Conservation (phyloP, 2,797 vertebrate genomes). For the Semotilus atromaculatus region DNA sequence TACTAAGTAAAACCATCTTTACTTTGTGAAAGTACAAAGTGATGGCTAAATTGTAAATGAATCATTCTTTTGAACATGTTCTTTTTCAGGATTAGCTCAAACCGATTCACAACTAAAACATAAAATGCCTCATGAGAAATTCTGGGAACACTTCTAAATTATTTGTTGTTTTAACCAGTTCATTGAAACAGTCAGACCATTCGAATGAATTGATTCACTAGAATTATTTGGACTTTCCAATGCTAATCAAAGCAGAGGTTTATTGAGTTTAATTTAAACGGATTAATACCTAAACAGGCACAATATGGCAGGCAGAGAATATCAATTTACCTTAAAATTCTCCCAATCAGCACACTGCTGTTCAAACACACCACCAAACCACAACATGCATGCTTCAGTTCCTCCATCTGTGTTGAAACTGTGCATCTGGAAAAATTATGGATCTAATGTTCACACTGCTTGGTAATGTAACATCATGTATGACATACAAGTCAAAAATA, state of each 20-base stretch:
- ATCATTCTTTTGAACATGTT: not conserved
- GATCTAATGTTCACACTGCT: slow-evolving; percentile 3
- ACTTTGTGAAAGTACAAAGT: not conserved
- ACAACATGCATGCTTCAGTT: slow-evolving; percentile 23
- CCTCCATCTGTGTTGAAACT: slow-evolving; percentile 15
- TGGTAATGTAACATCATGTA: slow-evolving; percentile 9
- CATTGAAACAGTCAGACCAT: not conserved
- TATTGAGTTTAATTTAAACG: not conserved
- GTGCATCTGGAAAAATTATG: not conserved
- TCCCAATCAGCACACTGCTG: slow-evolving; percentile 1
- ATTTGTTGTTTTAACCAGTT: not conserved
- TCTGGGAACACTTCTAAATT: not conserved
- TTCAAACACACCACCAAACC: slow-evolving; percentile 22
- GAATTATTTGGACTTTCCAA: not conserved
- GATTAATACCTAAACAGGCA: not conserved
- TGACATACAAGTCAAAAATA: slow-evolving; percentile 15
- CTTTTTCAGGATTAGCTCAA: not conserved
- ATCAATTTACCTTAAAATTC: slow-evolving; percentile 6
- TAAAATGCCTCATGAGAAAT: no score
- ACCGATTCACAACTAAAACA: not conserved
- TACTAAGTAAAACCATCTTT: not conserved
- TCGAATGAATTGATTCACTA: not conserved
- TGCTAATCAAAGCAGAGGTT: not conserved
- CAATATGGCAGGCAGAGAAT: not conserved
- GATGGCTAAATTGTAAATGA: not conserved